These are phyloP conservation scores for Alaudala cheleensis DNA, from an alignment of 2,113 vertebrate genomes.

Conservation along the genomic window DNA sequence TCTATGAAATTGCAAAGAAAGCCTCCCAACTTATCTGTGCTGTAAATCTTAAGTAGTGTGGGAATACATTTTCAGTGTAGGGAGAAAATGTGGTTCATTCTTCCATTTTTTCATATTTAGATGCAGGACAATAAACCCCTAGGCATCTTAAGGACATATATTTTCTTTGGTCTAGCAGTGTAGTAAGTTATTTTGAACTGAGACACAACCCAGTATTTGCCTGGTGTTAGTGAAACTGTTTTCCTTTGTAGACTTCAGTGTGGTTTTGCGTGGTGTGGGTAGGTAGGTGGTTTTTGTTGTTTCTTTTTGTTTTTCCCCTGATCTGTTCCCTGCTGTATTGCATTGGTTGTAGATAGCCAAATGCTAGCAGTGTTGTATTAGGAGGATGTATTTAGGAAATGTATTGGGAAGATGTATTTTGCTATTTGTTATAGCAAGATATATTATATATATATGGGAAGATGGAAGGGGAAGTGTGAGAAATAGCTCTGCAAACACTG, in stretches of 20 bases:
- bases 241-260: not conserved
- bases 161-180: not conserved
- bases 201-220: not conserved
- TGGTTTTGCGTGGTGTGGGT: not conserved
- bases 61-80: not conserved
- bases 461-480: not conserved
- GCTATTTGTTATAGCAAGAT: not conserved
- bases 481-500: not conserved
- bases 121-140: not conserved
- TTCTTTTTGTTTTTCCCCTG: fast-evolving
- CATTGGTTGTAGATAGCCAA: not conserved
- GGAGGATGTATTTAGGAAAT: not conserved
- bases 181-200: not conserved
- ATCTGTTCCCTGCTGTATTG: fast-evolving
- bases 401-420: not conserved
- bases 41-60: not conserved
- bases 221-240: not conserved
- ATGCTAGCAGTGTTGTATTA: not conserved
- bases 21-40: not conserved
- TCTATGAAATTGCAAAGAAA: not conserved
- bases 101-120: not conserved
- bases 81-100: not conserved
- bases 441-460: not conserved
- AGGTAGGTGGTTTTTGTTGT: not conserved
- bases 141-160: not conserved